Base-by-base conservation (phyloP, 2,888 invertebrate species). In the Pseudococcus jackbeardsleyi region DNA sequence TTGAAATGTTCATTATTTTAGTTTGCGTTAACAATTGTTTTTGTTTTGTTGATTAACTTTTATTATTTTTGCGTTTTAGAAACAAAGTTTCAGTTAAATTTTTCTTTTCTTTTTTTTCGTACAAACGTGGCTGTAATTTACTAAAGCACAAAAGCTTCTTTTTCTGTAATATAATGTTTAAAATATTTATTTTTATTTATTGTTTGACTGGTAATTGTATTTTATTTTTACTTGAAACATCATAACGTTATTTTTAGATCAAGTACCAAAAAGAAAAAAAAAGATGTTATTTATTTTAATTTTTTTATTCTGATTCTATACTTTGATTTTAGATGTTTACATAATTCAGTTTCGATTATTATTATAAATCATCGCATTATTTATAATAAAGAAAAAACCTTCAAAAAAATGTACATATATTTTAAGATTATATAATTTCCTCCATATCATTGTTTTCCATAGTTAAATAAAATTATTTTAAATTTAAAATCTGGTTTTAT, bases 401-500 rank as follows among this genome's bases (percentile, higher is more conserved):
- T 88, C 77, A 88, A 88, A 54, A 46, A 68, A 48, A 59, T 85
- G 77, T 46, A 86, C 77, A 88, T 85, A 85, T 85, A 54, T 84
- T 54, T 17, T 86, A 89, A 86, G 82, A 86, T 48, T 77, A 85
- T 59, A 77, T 59, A 77, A 84, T 86, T 88, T 88, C 85, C 88
- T 88, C 85, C 88, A 88, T 88, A 88, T 88, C 88, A 88, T 88
- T 88, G 88, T 88, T 88, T 88, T 88, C 88, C 85, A 85, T 88
- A 88, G 88, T 88, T 88, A 85, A 88, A 88, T 88, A 88, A 88
- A 88, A 82, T 50, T 86, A 82, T 86, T 89, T 85, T 82, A 86
- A 85, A 82, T 89, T 77, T 89, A 68, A 84, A 39, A 17, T 46
- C n/a, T 54, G 15, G n/a, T 54, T 54, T n/a, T n/a, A n/a, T 54